Percentiles rank a stretch among this genome's conserved stretches.
Conservation (phyloP, 2,888 invertebrate genomes). For the Pomacea canaliculata region DNA sequence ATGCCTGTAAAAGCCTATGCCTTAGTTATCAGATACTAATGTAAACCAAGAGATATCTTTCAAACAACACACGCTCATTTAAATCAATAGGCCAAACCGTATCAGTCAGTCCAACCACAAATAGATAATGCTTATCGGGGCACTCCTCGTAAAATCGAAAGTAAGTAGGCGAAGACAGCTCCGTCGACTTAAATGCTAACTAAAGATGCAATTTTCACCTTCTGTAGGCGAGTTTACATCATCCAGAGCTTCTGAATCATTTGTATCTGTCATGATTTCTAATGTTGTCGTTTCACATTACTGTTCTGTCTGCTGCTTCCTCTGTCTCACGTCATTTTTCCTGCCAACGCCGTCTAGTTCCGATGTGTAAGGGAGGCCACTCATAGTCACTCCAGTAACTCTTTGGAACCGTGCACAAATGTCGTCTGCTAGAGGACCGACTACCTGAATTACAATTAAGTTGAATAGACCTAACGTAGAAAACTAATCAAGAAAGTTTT, state of each 20-base stretch:
- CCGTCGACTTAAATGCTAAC: too few species aligned
- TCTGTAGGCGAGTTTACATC: neutral
- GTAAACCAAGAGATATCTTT: too few species aligned
- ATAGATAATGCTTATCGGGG: neutral
- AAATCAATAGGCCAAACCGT: too few species aligned
- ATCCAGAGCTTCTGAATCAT: constrained; percentile 6
- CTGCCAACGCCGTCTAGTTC: constrained; percentile 23
- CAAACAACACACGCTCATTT: too few species aligned
- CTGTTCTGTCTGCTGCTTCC: constrained; percentile 23
- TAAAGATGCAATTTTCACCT: constrained; percentile 6
- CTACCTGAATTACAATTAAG: too few species aligned
- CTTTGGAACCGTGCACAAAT: neutral
- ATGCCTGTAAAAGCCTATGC: too few species aligned
- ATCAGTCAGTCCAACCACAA: neutral
- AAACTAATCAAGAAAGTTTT: too few species aligned
- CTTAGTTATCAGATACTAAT: too few species aligned
- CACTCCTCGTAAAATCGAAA: constrained; percentile 23
- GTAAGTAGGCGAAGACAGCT: constrained; percentile 3
- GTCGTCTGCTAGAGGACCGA: neutral
- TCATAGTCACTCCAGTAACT: neutral
- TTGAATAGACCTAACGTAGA: too few species aligned
- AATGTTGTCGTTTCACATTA: constrained; percentile 27
- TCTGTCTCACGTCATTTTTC: constrained; percentile 23
- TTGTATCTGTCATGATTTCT: constrained; percentile 19
- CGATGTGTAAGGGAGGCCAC: constrained; percentile 15